These are phyloP conservation scores for Mamestra configurata DNA, from an alignment of 1,140 invertebrate species.

Conservation along the genomic window DNA sequence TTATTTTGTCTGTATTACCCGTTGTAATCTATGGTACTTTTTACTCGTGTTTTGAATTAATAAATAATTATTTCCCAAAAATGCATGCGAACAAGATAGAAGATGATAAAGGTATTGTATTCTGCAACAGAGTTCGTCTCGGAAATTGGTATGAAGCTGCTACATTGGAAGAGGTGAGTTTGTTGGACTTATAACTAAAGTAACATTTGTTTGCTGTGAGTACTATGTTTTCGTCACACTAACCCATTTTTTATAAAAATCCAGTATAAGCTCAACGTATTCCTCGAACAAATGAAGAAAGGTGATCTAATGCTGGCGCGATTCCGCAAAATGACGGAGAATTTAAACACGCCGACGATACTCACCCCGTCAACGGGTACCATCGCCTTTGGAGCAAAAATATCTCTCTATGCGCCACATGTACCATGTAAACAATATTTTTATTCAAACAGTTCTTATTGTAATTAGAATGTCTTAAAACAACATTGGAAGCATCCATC, in stretches of 20 bases:
- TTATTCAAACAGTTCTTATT: too few species aligned
- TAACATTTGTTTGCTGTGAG: not conserved
- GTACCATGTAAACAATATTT: conserved; percentile 77
- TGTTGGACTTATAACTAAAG: conserved; percentile 27
- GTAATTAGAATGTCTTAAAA: too few species aligned
- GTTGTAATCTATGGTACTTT: not conserved
- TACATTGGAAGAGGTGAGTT: conserved; percentile 78
- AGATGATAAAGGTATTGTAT: conserved; percentile 82
- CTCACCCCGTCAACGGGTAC: conserved; percentile 76
- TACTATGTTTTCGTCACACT: not conserved
- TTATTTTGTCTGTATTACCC: not conserved
- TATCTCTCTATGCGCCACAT: conserved; percentile 75
- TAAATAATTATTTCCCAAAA: conserved; percentile 31
- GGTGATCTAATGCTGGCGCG: conserved; percentile 79
- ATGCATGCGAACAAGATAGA: conserved; percentile 63
- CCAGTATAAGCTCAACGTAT: conserved; percentile 78
- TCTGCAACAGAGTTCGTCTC: conserved; percentile 75
- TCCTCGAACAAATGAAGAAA: conserved; percentile 80
- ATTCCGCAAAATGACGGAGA: conserved; percentile 79
- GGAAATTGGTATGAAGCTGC: conserved; percentile 84
- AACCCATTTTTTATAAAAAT: conserved; percentile 46
- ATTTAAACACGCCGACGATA: conserved; percentile 73
- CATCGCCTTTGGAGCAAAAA: conserved; percentile 77
- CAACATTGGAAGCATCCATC: too few species aligned
- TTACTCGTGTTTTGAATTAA: conserved; percentile 2